These are phyloP conservation scores for Macquaria australasica DNA, from an alignment of 2,113 vertebrate species.

Conservation along the genomic window DNA sequence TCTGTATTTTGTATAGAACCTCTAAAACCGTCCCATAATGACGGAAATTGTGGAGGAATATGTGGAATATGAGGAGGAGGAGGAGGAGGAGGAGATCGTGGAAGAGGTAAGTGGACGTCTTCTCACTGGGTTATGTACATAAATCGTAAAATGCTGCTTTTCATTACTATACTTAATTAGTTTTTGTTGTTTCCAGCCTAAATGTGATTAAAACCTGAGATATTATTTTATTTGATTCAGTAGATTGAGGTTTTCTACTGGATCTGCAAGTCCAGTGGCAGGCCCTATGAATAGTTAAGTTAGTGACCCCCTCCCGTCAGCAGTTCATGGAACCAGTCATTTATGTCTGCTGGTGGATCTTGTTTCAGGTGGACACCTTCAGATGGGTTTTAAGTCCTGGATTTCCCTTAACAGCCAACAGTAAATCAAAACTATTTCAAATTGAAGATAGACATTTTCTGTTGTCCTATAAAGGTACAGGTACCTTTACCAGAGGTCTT, in stretches of 20 bases:
- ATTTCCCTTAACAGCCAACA: slow-evolving; percentile 23
- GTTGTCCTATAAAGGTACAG: neutral
- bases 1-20: slow-evolving; percentile 74
- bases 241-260: slow-evolving; percentile 3
- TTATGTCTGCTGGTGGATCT: slow-evolving; percentile 69
- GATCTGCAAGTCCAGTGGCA: slow-evolving; percentile 28
- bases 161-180: neutral
- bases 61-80: slow-evolving; percentile 77
- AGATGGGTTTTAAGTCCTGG: slow-evolving; percentile 45
- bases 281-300: slow-evolving; percentile 81
- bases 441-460: neutral
- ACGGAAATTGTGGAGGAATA: slow-evolving; percentile 72
- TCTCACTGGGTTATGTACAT: neutral
- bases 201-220: neutral
- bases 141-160: neutral
- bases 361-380: slow-evolving; percentile 75
- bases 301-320: slow-evolving; percentile 74
- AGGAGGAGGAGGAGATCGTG: slow-evolving; percentile 72
- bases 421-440: slow-evolving; percentile 44
- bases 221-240: neutral
- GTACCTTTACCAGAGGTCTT: neutral
- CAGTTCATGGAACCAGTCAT: slow-evolving; percentile 75
- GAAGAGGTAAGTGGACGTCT: slow-evolving; percentile 87
- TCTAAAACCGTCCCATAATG: slow-evolving; percentile 78
- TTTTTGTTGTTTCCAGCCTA: neutral